Conservation (phyloP, 2,113 vertebrate genomes). For the Syngnathus floridae region DNA sequence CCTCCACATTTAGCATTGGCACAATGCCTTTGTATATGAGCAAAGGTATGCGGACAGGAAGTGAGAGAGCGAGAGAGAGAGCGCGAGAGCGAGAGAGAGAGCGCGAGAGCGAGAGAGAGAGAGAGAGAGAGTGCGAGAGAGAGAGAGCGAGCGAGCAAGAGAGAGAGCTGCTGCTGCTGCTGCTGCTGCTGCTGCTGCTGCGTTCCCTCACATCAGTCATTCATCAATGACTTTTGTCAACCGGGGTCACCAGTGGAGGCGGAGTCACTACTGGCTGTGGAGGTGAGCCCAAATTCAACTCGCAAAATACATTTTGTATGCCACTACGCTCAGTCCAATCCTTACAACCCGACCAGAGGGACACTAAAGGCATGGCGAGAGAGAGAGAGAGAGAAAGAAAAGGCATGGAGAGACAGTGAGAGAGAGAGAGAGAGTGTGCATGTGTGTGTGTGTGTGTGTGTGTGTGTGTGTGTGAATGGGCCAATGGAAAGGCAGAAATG, state of each 20-base stretch:
- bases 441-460: no score
- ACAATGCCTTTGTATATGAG: no score
- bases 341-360: constrained; percentile 31
- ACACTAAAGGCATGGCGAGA: constrained; percentile 19
- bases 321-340: constrained; percentile 2
- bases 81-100: no score
- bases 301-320: not conserved
- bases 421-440: no score
- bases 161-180: no score
- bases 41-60: no score
- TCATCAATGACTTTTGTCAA: constrained; percentile 41
- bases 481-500: constrained; percentile 41
- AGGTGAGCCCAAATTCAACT: constrained; percentile 7
- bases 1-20: no score
- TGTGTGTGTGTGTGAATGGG: constrained; percentile 1
- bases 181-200: not conserved
- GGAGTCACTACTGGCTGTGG: constrained; percentile 19
- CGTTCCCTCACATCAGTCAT: constrained; percentile 52
- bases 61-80: not conserved
- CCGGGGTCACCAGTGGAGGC: constrained; percentile 31
- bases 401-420: not conserved
- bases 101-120: no score
- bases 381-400: not conserved
- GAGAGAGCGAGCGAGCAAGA: no score
- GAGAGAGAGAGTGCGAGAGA: no score